A percentile compares a stretch with the other conserved stretches of the same genome.
Conservation (phyloP, 37 sponge, comb jelly and placozoan species). For the Theonella swinhoei region DNA sequence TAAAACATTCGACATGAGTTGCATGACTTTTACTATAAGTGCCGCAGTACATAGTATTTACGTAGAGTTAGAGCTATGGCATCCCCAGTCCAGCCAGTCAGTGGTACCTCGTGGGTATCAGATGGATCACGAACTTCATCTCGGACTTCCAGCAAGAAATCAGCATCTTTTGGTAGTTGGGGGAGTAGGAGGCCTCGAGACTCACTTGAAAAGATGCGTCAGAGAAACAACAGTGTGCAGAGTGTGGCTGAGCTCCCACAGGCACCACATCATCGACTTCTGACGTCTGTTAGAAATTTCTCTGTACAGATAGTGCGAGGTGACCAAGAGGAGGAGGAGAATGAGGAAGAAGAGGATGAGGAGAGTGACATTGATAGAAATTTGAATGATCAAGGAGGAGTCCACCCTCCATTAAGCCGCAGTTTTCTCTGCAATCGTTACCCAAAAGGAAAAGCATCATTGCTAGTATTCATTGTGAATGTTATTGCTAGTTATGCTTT, state of each 20-base stretch:
- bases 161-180: not conserved
- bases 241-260: not conserved
- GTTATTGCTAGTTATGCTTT: slow-evolving; percentile 13
- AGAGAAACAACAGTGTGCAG: not conserved
- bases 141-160: not conserved
- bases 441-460: not conserved
- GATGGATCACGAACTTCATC: no score
- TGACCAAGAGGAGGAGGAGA: not conserved
- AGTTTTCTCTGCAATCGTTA: not conserved
- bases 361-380: not conserved
- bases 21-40: no score
- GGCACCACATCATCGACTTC: no score
- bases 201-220: not conserved
- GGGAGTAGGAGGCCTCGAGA: not conserved
- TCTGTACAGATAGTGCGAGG: not conserved
- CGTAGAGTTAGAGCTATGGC: no score
- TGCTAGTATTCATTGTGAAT: not conserved
- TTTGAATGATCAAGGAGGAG: no score
- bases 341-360: not conserved
- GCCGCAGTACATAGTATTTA: no score
- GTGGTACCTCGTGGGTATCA: no score
- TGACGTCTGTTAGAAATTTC: not conserved
- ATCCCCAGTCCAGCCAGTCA: no score
- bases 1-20: no score
- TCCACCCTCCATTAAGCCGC: not conserved